A percentile compares a stretch with the other conserved stretches of the same genome.
Evolutionary conservation across 2,888 invertebrate genomes (phyloP).

Genomic region (Calephelis perditalis): DNA sequence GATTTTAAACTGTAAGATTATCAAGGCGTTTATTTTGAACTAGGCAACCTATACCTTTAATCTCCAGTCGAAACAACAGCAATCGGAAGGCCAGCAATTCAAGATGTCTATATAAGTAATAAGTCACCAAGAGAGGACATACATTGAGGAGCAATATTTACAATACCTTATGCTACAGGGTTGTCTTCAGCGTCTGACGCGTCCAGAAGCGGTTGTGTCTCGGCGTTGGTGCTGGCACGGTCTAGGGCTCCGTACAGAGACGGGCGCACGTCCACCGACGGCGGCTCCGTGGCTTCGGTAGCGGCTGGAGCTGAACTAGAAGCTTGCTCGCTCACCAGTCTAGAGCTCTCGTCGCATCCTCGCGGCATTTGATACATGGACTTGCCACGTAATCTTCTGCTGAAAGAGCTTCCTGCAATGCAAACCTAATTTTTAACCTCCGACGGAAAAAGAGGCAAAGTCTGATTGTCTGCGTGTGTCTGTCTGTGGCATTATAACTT

Average conservation of each 20-base stretch:
- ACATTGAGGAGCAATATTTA: not conserved
- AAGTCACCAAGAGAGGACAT: not conserved
- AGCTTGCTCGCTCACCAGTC: conserved; percentile 52
- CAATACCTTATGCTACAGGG: conserved; percentile 45
- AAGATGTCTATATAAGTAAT: not conserved
- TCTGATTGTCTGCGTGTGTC: too few species aligned
- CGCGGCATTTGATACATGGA: conserved; percentile 85
- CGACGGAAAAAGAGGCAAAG: too few species aligned
- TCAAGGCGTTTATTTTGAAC: too few species aligned
- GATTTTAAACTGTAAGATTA: too few species aligned
- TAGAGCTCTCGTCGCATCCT: conserved; percentile 80
- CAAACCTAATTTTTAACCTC: not conserved
- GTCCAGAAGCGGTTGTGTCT: conserved; percentile 52
- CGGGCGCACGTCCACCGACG: conserved; percentile 49
- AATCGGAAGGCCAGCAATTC: too few species aligned
- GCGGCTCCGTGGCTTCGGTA: conserved; percentile 43
- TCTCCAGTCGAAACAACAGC: too few species aligned
- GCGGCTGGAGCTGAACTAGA: conserved; percentile 60
- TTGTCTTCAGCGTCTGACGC: conserved; percentile 35
- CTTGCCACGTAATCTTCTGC: conserved; percentile 87
- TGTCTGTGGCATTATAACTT: too few species aligned
- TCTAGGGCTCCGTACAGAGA: conserved; percentile 63
- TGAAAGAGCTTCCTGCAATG: conserved; percentile 83
- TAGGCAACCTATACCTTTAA: too few species aligned
- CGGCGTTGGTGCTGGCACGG: conserved; percentile 44